These are phyloP conservation scores for Leptobrachium leishanense DNA, from an alignment of 2,113 vertebrate genomes.

Conservation along the genomic window DNA sequence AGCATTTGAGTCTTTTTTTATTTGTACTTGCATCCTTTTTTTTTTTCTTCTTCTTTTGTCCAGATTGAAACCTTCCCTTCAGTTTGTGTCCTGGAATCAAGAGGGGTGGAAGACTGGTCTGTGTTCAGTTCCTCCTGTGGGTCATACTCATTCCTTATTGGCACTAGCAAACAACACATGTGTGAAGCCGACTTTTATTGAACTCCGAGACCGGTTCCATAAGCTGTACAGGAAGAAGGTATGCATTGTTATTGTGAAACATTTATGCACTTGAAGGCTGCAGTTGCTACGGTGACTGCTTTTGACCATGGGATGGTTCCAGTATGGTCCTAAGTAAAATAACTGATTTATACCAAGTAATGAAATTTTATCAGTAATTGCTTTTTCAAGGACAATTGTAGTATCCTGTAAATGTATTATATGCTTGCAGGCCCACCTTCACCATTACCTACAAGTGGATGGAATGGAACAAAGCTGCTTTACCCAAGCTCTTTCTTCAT, in stretches of 20 bases:
- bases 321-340: too few species aligned
- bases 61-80: conserved; percentile 84
- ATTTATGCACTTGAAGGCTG: too few species aligned
- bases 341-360: too few species aligned
- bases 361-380: not conserved
- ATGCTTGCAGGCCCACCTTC: conserved; percentile 83
- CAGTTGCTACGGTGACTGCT: too few species aligned
- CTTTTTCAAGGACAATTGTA: not conserved
- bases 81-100: conserved; percentile 93
- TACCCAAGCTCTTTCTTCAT: conserved; percentile 77
- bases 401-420: not conserved
- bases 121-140: conserved; percentile 90
- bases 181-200: conserved; percentile 81
- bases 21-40: not conserved
- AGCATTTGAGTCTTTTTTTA: not conserved
- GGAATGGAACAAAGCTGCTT: conserved; percentile 89
- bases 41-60: conserved; percentile 5
- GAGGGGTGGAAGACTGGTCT: conserved; percentile 96
- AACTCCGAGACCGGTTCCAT: conserved; percentile 82
- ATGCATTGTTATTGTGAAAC: not conserved
- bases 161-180: conserved; percentile 93
- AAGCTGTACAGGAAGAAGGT: conserved; percentile 94
- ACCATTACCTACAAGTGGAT: conserved; percentile 88
- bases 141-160: conserved; percentile 85
- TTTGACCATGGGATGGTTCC: too few species aligned